phyloP scores from a whole-genome alignment of 1,140 invertebrate genomes.

The Acyrthosiphon pisum region DNA sequence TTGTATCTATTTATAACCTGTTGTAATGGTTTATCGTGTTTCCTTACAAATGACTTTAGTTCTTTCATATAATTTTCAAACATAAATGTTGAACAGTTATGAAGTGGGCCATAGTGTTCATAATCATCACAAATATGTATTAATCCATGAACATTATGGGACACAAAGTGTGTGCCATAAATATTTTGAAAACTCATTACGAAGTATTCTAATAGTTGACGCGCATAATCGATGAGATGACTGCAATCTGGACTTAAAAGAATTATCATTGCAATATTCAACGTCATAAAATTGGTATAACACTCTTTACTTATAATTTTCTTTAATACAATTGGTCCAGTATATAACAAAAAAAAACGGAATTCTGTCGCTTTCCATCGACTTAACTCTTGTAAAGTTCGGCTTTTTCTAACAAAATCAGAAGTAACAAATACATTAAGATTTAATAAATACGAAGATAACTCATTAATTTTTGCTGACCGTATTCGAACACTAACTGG shows the following conservation, averaged over 20 bases:
- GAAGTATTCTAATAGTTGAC: neutral
- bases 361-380: constrained; percentile 3
- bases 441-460: neutral
- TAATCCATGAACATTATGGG: constrained; percentile 11
- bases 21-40: no score
- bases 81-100: neutral
- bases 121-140: constrained; percentile 20
- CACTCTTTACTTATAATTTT: neutral
- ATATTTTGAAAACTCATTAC: neutral
- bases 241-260: neutral
- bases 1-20: neutral
- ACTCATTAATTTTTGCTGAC: neutral
- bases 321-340: no score
- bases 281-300: neutral
- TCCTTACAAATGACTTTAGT: no score
- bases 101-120: neutral
- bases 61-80: constrained; percentile 48
- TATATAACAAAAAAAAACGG: no score
- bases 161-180: neutral
- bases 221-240: neutral
- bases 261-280: constrained; percentile 20
- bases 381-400: neutral
- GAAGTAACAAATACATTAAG: neutral
- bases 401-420: neutral
- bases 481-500: neutral